phyloP scores from a whole-genome alignment of 2,888 invertebrate species.

The Callyntrura guangdongensis region DNA sequence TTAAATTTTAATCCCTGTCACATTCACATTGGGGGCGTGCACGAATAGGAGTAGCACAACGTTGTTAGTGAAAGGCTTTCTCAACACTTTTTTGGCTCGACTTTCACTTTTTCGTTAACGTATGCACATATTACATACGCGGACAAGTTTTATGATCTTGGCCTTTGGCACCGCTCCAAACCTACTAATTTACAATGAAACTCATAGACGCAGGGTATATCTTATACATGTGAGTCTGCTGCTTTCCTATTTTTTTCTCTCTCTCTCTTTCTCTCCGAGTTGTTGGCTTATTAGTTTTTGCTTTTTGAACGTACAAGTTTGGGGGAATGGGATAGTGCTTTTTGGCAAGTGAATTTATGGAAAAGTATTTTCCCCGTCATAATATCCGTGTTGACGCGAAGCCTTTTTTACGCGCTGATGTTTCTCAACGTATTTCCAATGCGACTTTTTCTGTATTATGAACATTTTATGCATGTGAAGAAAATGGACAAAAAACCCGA shows the following conservation, averaged over 20 bases:
- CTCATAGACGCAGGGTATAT: neutral
- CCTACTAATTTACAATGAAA: slow-evolving; percentile 9
- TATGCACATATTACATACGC: neutral
- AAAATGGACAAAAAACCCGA: slow-evolving; percentile 31
- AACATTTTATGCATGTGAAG: neutral
- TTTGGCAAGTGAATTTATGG: neutral
- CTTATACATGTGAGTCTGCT: too few relatives aligned
- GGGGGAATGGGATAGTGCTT: neutral
- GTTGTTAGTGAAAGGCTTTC: neutral
- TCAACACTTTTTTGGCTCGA: slow-evolving; percentile 9
- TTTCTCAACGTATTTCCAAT: too few relatives aligned
- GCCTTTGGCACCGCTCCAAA: slow-evolving; percentile 56
- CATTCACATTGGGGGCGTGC: neutral
- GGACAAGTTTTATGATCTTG: slow-evolving; percentile 14
- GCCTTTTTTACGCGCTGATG: too few relatives aligned
- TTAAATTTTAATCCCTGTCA: too few relatives aligned
- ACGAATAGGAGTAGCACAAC: neutral
- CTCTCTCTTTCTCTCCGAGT: too few relatives aligned
- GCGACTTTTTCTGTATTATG: too few relatives aligned
- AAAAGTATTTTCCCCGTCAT: too few relatives aligned
- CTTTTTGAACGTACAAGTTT: neutral
- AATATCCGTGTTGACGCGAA: too few relatives aligned
- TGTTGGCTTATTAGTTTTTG: slow-evolving; percentile 2
- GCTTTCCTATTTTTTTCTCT: too few relatives aligned
- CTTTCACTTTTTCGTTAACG: slow-evolving; percentile 33